Evolutionary conservation across 2,888 invertebrate genomes (phyloP).

Genomic region (Bugula neritina): DNA sequence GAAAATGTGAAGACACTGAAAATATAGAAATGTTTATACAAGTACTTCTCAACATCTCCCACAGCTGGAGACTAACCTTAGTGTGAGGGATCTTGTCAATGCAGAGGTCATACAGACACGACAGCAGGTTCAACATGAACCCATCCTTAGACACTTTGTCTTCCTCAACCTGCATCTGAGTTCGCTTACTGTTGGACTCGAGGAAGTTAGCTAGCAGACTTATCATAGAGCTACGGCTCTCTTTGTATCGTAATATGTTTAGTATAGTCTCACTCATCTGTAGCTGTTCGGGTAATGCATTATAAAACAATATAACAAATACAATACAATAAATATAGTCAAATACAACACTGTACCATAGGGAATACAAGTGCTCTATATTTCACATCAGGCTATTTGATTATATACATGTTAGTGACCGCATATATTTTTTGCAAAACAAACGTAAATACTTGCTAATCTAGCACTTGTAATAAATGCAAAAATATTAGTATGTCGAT

Average conservation of each 20-base stretch:
- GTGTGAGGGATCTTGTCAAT: slow-evolving; percentile 81
- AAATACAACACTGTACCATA: no score
- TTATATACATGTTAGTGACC: no score
- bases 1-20: no score
- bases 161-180: slow-evolving; percentile 79
- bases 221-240: slow-evolving; percentile 72
- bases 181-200: slow-evolving; percentile 74
- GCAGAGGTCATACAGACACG: slow-evolving; percentile 81
- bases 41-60: not conserved
- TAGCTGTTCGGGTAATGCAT: slow-evolving; percentile 48
- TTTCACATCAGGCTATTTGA: no score
- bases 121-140: slow-evolving; percentile 87
- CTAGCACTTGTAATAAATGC: no score
- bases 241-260: slow-evolving; percentile 72
- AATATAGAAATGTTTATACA: no score
- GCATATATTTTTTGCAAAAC: no score
- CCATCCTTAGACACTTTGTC: slow-evolving; percentile 83
- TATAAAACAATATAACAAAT: not conserved
- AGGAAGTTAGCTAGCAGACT: slow-evolving; percentile 73
- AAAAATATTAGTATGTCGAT: no score
- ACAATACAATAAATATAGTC: slow-evolving; percentile 13
- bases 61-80: slow-evolving; percentile 42
- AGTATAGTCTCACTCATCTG: slow-evolving; percentile 76
- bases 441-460: no score
- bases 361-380: no score